Base-by-base conservation (phyloP, 2,113 vertebrate genomes). In the Tenebrosternarchus preto region DNA sequence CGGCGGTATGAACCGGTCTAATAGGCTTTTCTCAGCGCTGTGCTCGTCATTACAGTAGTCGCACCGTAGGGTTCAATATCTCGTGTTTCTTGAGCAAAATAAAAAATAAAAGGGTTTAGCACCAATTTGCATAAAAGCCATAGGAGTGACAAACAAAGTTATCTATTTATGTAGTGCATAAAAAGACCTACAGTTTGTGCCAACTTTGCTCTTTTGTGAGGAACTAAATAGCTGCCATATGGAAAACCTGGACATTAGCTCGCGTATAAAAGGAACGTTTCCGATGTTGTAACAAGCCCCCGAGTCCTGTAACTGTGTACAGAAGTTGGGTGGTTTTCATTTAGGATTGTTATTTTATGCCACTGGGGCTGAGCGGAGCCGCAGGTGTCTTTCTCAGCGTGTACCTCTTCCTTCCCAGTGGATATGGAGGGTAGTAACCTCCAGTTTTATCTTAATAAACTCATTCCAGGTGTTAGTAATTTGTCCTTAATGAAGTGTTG, bases 401-500 rank as follows among this genome's bases (percentile, higher is more conserved):
- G 84, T 22, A 86, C 73, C 84, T n/a, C n/a, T 80, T 81, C 68
- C 9, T 82, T 83, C 76, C 76, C 17, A 76, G 72, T 71, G 77
- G 77, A 61, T 85, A 80, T 59, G 73, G 60, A 75, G 71, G 39
- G 80, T 86, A 66, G 68, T 88, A 89, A 90, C 83, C 76, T 76
- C 66, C 24, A 67, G 73, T 88, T 91, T 85, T 86, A 76, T 87
- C 84, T 82, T 86, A 84, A 89, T 88, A 87, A 90, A 89, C 83
- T 85, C 76, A 75, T 81, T 81, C 87, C 89, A 92, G 84, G 87
- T 91, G 92, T 88, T 89, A 83, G 76, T 87, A 91, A 89, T 93
- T 91, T 91, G 87, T 56, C 53, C 68, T 83, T 90, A 90, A 92
- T 92, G 89, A 92, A 91, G 90, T 91, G 88, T 88, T 87, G 88